Conservation (phyloP, 2,888 invertebrate genomes). For the Gerris lacustris region DNA sequence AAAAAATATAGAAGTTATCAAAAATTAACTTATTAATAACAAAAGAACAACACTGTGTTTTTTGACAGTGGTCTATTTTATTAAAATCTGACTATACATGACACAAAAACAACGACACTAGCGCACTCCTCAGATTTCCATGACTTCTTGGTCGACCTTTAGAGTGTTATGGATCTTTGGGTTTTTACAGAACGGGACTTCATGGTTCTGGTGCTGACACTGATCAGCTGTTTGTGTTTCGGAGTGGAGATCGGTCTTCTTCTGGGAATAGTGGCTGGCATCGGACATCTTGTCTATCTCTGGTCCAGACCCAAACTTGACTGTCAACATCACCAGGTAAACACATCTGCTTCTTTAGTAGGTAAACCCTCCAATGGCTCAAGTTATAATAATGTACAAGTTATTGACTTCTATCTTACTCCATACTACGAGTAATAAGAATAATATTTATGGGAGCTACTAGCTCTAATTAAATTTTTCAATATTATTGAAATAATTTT, state of each 20-base stretch:
- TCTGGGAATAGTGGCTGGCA: conserved; percentile 53
- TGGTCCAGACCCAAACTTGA: conserved; percentile 52
- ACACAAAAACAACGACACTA: too few relatives aligned
- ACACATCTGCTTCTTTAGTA: conserved; percentile 7
- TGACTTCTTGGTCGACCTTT: background rate
- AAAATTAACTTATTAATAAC: too few relatives aligned
- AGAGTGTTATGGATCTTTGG: background rate
- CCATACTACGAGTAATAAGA: too few relatives aligned
- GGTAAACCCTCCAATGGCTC: conserved; percentile 30
- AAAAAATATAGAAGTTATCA: too few relatives aligned
- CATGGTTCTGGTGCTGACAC: conserved; percentile 53
- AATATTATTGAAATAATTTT: too few relatives aligned
- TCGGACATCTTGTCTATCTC: conserved; percentile 50
- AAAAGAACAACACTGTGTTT: too few relatives aligned
- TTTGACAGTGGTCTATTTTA: too few relatives aligned
- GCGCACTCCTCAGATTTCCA: too few relatives aligned
- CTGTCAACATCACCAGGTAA: conserved; percentile 39
- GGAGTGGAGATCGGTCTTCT: conserved; percentile 72
- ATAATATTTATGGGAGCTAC: too few relatives aligned
- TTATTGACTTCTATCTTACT: too few relatives aligned
- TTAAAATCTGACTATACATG: too few relatives aligned
- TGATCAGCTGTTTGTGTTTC: conserved; percentile 51
- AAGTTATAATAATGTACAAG: conserved; percentile 11
- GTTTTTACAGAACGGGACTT: conserved; percentile 45
- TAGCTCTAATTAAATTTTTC: too few relatives aligned